Evolutionary conservation across 1,140 invertebrate genomes (phyloP), one percentile per base, ranked within the genome.

Genomic region (Magallana gigas): DNA sequence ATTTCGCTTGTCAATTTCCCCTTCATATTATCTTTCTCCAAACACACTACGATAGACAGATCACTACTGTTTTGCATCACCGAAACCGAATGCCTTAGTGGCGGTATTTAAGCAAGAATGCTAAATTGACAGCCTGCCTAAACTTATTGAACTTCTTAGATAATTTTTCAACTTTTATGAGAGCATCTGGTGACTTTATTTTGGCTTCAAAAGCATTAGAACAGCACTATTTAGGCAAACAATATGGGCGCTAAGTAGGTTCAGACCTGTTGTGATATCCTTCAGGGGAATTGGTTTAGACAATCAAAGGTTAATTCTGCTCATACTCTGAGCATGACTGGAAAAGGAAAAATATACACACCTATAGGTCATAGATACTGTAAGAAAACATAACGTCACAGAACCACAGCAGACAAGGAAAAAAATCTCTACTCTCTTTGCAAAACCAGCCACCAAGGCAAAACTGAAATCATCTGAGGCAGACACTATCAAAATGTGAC

Each of bases 131-230:
- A 76, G 68, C 14, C 68, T 29, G 18, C 68, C 68, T 76, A 18
- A 76, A 76, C 68, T 76, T 76, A 76, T 76, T 76, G 68, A 76
- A 76, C 68, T 29, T 76, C 18, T 11, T 11, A 76, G 68, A 76
- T 76, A 76, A 76, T 76, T 76, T 76, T 76, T 76, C 68, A 76
- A 48, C 68, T 76, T 76, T 76, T 76, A 76, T 18, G 68, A 76
- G 68, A 23, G 68, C 68, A 76, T 76, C 68, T 76, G 68, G 68
- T 76, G 68, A 76, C 68, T 76, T 76, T 36, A 36, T 76, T 76
- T 76, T 76, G 23, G 68, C 68, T 76, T 76, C 68, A 76, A 76
- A 76, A 36, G 68, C 68, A 36, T 0, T 12, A 29, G 29, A 76
- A 76, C 68, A 76, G 68, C 18, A 29, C 9, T 29, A 76, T 76